These are phyloP conservation scores for Acrocephalus arundinaceus DNA, from an alignment of 2,113 vertebrate species.

Conservation along the genomic window DNA sequence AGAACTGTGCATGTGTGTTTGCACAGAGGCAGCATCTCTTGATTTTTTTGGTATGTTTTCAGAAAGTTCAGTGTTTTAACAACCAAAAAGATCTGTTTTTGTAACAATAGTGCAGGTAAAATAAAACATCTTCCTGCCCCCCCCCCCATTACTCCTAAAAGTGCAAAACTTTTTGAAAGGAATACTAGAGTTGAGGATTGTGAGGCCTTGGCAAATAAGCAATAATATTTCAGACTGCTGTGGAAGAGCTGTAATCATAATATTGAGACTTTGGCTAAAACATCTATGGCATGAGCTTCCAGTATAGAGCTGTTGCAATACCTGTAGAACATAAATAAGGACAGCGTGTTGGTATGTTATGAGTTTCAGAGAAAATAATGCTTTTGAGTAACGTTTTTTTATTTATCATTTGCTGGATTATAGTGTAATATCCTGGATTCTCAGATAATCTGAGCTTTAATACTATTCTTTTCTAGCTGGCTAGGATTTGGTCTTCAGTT, in stretches of 20 bases:
- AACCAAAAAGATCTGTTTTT: background rate
- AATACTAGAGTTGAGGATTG: constrained; percentile 27
- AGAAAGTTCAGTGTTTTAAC: background rate
- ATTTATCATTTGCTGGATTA: background rate
- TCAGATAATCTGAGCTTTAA: background rate
- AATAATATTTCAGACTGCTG: constrained; percentile 31
- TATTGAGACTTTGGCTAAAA: background rate
- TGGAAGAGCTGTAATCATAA: constrained; percentile 42
- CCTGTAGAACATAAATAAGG: background rate
- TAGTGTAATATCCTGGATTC: background rate
- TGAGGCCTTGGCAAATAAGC: constrained; percentile 56
- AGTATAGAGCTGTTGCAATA: background rate
- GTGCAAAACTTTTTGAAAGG: constrained; percentile 63
- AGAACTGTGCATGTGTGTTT: background rate
- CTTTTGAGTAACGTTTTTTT: background rate
- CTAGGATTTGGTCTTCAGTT: background rate
- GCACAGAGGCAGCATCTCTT: background rate
- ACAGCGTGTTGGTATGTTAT: background rate
- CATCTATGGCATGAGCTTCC: background rate
- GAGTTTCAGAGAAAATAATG: background rate
- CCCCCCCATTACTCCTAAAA: constrained; percentile 22
- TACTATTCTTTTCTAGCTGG: background rate
- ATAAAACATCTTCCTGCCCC: background rate
- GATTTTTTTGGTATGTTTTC: background rate
- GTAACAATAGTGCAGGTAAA: background rate